These are phyloP conservation scores for Drosophila arizonae DNA, from an alignment of 1,140 invertebrate species.

Conservation along the genomic window DNA sequence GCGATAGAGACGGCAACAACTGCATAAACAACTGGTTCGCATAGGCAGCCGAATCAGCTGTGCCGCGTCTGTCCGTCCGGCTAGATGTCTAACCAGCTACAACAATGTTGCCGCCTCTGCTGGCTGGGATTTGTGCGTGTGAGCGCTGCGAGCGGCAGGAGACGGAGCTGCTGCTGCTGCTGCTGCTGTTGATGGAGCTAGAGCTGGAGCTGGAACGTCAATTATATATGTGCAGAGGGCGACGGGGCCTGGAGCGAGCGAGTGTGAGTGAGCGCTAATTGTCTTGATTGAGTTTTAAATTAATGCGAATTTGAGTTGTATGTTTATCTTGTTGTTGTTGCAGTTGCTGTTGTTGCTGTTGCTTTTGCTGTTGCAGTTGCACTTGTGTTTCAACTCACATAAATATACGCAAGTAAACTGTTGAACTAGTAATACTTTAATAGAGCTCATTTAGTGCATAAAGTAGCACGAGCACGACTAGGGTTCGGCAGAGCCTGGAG, in stretches of 20 bases:
- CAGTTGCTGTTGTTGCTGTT: conserved; percentile 33
- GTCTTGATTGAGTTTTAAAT: conserved; percentile 81
- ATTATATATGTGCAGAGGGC: conserved; percentile 22
- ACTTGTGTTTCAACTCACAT: conserved; percentile 32
- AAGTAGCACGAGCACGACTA: background rate
- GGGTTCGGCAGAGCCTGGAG: conserved; percentile 4
- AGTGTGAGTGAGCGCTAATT: conserved; percentile 68
- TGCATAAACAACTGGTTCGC: conserved; percentile 44
- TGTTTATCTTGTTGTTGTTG: conserved; percentile 49
- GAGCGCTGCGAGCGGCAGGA: conserved; percentile 10
- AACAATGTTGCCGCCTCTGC: conserved; percentile 62
- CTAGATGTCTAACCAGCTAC: conserved; percentile 46
- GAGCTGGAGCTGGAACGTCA: conserved; percentile 1
- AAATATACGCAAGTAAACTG: background rate
- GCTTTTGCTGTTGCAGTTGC: background rate
- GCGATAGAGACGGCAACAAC: conserved; percentile 2
- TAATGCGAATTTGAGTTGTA: conserved; percentile 76
- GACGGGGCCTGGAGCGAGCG: conserved; percentile 9
- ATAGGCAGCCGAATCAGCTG: conserved; percentile 54
- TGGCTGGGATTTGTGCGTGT: conserved; percentile 39
- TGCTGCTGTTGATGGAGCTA: background rate
- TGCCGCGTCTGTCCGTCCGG: conserved; percentile 43
- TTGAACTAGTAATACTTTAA: conserved; percentile 34
- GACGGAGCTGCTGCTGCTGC: background rate
- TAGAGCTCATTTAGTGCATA: conserved; percentile 11